Conservation (phyloP, 2,113 vertebrate genomes). For the Atractosteus spatula region DNA sequence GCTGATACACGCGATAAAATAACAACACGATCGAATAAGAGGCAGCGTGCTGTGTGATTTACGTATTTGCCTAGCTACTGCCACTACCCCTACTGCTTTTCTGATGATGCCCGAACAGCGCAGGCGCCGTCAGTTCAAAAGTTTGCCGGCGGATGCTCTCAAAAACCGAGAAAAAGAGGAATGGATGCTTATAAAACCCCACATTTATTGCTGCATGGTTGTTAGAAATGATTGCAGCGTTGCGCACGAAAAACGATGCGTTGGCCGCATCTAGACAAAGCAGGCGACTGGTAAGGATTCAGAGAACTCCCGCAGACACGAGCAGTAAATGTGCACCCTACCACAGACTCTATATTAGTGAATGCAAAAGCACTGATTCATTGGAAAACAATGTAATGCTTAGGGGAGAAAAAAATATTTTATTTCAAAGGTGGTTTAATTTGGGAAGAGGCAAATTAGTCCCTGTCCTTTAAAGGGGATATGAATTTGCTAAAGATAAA, state of each 20-base stretch:
- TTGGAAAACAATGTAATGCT: background rate
- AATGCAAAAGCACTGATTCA: conserved; percentile 3
- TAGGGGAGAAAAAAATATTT: background rate
- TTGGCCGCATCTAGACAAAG: conserved; percentile 15
- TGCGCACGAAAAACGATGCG: conserved; percentile 9
- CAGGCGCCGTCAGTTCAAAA: conserved; percentile 38
- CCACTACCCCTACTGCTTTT: conserved; percentile 43
- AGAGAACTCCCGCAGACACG: conserved; percentile 2
- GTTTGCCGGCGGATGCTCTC: conserved; percentile 44
- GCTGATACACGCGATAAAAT: conserved; percentile 34
- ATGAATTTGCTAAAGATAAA: no score
- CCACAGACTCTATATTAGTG: conserved; percentile 5
- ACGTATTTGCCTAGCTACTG: conserved; percentile 33
- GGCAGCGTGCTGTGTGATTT: conserved; percentile 40
- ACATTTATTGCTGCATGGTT: conserved; percentile 31
- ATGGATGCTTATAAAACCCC: conserved; percentile 30
- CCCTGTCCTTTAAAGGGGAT: no score
- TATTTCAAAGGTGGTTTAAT: no score
- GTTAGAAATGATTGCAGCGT: conserved; percentile 26
- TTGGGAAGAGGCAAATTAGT: no score
- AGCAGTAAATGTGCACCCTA: background rate
- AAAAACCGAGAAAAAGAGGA: conserved; percentile 34
- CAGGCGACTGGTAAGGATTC: conserved; percentile 18
- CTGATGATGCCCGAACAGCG: conserved; percentile 37
- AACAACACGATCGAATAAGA: conserved; percentile 29